Evolutionary conservation across 2,888 invertebrate genomes (phyloP).

Genomic region (Macaria notata): DNA sequence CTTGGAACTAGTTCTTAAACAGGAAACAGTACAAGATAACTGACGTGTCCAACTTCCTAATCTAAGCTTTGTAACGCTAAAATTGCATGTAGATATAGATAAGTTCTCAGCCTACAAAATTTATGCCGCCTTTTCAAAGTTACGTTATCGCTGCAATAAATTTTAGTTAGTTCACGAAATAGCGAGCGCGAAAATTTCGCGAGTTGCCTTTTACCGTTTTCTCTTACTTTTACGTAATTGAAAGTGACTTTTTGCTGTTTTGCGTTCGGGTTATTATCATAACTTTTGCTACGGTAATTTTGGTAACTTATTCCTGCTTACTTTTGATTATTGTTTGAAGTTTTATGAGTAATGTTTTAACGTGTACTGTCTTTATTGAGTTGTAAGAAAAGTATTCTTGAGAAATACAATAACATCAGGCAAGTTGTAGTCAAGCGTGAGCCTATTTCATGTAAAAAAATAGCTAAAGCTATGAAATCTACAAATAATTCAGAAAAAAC

Average conservation of each 20-base stretch:
- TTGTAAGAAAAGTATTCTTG: neutral
- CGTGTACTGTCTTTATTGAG: conserved; percentile 6
- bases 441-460: no score
- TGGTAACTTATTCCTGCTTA: conserved; percentile 10
- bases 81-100: conserved; percentile 44
- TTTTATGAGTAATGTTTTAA: conserved; percentile 17
- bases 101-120: conserved; percentile 50
- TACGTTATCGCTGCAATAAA: conserved; percentile 71
- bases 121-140: conserved; percentile 70
- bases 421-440: no score
- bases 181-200: conserved; percentile 37
- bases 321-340: conserved; percentile 18
- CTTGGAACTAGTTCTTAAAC: no score
- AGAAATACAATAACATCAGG: no score
- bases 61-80: conserved; percentile 36
- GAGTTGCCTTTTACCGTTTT: conserved; percentile 45
- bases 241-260: conserved; percentile 49
- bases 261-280: conserved; percentile 38
- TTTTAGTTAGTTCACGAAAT: conserved; percentile 61
- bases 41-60: conserved; percentile 10
- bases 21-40: conserved; percentile 1
- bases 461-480: no score
- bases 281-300: conserved; percentile 46
- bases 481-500: no score
- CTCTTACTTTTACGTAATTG: conserved; percentile 53